A percentile compares a stretch with the other conserved stretches of the same genome.
Conservation (phyloP, 2,888 invertebrate species). For the Caenorhabditis imperialis region DNA sequence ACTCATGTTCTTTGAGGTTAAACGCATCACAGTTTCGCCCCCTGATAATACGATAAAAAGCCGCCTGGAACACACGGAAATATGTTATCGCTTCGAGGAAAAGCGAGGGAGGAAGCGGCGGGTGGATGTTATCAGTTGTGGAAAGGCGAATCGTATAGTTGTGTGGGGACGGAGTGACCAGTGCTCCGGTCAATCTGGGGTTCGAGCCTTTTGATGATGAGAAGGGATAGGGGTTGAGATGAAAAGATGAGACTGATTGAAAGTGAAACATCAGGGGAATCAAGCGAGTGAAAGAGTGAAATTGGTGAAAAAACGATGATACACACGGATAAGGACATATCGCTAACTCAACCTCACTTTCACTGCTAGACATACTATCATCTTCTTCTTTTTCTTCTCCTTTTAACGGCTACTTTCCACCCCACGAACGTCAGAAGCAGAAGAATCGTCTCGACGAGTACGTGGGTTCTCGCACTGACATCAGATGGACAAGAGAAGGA, state of each 20-base stretch:
- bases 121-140: constrained; percentile 33
- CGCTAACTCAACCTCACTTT: no score
- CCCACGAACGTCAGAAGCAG: background rate
- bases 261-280: no score
- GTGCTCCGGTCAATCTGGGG: constrained; percentile 8
- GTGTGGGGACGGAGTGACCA: constrained; percentile 25
- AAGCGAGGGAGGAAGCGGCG: constrained; percentile 43
- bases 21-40: background rate
- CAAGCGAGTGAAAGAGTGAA: no score
- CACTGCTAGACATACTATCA: no score
- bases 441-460: constrained; percentile 27
- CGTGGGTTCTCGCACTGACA: constrained; percentile 40
- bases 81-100: constrained; percentile 43
- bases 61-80: constrained; percentile 48
- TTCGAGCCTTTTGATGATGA: constrained; percentile 37
- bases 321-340: no score
- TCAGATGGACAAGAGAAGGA: constrained; percentile 42
- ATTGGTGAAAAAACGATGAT: no score
- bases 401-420: no score
- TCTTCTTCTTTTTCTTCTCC: no score
- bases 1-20: constrained; percentile 12
- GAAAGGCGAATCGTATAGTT: constrained; percentile 44
- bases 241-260: background rate
- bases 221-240: background rate
- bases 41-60: constrained; percentile 10